Percentiles rank a stretch among this genome's conserved stretches.
Evolutionary conservation across 2,888 invertebrate genomes (phyloP).

Genomic region (Pogonocherus hispidulus): DNA sequence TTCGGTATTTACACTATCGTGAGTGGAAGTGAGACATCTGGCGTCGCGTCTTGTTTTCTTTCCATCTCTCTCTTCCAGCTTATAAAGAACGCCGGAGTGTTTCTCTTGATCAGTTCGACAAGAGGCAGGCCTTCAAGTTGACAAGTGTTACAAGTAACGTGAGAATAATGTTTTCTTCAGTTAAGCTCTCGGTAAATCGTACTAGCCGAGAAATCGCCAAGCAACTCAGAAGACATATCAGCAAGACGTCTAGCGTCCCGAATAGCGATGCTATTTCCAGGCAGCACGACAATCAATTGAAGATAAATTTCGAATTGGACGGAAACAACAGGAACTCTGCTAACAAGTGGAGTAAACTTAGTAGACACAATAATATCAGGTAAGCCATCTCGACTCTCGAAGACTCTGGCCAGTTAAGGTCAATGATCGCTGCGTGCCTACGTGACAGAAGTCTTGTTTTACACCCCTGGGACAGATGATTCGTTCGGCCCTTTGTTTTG

Average conservation of each 20-base stretch:
- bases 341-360: constrained; percentile 62
- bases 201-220: constrained; percentile 59
- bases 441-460: constrained; percentile 56
- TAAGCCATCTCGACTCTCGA: constrained; percentile 50
- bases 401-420: constrained; percentile 39
- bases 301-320: constrained; percentile 43
- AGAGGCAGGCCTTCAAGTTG: too few relatives aligned
- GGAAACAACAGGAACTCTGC: constrained; percentile 38
- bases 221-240: constrained; percentile 67
- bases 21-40: constrained; percentile 20
- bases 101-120: constrained; percentile 39
- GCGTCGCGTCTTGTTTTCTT: constrained; percentile 59
- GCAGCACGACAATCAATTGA: constrained; percentile 58
- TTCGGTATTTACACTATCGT: neutral
- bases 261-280: constrained; percentile 75
- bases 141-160: neutral
- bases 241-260: constrained; percentile 74
- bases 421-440: constrained; percentile 55
- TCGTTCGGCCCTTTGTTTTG: constrained; percentile 21
- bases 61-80: constrained; percentile 59
- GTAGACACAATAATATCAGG: constrained; percentile 66
- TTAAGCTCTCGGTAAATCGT: constrained; percentile 53
- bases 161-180: constrained; percentile 51
- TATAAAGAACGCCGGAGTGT: constrained; percentile 52
- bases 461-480: neutral